Evolutionary conservation across 2,797 vertebrate species (phyloP).

Genomic region (Liasis olivaceus): DNA sequence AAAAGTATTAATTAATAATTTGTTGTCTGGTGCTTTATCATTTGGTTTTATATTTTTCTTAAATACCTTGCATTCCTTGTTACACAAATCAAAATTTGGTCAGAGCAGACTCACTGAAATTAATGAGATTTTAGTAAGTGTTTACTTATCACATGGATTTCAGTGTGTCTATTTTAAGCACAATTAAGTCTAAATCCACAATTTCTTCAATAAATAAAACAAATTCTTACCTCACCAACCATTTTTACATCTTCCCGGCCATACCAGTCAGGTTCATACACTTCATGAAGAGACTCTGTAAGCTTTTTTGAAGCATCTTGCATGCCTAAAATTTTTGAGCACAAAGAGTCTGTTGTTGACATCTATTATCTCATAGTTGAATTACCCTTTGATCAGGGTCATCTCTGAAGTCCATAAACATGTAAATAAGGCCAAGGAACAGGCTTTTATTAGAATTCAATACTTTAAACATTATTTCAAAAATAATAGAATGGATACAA

Average conservation of each 20-base stretch:
- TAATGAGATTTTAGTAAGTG: not conserved
- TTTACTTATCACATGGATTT: not conserved
- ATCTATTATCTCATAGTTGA: not conserved
- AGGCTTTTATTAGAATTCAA: not conserved
- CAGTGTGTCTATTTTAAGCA: not conserved
- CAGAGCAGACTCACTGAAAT: not conserved
- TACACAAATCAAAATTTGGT: not conserved
- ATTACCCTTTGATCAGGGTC: not conserved
- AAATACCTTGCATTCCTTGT: not conserved
- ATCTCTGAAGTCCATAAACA: not conserved
- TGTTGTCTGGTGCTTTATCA: not conserved
- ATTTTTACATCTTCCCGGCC: constrained; percentile 92
- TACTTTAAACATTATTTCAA: constrained; percentile 13
- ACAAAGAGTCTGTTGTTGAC: constrained; percentile 19
- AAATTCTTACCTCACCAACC: constrained; percentile 89
- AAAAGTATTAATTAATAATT: not conserved
- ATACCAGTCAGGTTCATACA: constrained; percentile 97
- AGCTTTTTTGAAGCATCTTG: constrained; percentile 97
- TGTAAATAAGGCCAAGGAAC: not conserved
- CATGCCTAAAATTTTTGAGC: constrained; percentile 80
- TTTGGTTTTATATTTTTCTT: not conserved
- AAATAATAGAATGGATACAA: not conserved
- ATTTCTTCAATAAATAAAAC: not conserved
- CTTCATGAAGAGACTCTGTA: constrained; percentile 94
- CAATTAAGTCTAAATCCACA: not conserved